Evolutionary conservation across 2,797 vertebrate genomes (phyloP).

Genomic region (Chromis chromis): DNA sequence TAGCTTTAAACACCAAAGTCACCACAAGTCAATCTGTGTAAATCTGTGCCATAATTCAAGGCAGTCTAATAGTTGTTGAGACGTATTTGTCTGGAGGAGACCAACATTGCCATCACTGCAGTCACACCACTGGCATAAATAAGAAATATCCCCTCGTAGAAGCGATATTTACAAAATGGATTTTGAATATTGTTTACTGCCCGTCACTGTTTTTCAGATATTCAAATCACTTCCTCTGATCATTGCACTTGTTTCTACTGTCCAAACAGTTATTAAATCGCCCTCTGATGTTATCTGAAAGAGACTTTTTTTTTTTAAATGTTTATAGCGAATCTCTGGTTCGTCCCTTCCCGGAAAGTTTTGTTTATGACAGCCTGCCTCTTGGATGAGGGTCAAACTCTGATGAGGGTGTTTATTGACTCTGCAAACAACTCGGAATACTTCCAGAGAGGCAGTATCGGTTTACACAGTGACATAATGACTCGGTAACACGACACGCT

Average conservation of each 20-base stretch:
- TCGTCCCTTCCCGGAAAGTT: conserved; percentile 44
- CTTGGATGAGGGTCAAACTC: conserved; percentile 50
- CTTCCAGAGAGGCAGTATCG: conserved; percentile 73
- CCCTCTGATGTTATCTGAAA: conserved; percentile 8
- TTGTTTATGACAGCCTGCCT: conserved; percentile 44
- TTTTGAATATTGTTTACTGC: neutral
- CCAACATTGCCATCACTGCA: no score
- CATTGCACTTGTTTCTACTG: neutral
- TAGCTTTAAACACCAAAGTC: neutral
- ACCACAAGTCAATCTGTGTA: neutral
- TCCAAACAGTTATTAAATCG: conserved; percentile 2
- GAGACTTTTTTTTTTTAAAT: neutral
- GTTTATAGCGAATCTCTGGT: conserved; percentile 17
- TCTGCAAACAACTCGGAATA: conserved; percentile 62
- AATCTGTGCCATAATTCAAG: neutral
- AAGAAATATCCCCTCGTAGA: no score
- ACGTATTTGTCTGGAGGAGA: no score
- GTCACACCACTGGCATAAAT: no score
- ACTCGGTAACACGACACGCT: conserved; percentile 47
- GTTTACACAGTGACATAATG: conserved; percentile 71
- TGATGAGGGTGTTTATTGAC: conserved; percentile 64
- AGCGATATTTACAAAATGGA: no score
- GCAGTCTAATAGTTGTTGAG: neutral
- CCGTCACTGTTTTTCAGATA: neutral
- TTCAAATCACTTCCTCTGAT: neutral